phyloP scores from a whole-genome alignment of 2,888 invertebrate species.

The Clepsis dumicolana region DNA sequence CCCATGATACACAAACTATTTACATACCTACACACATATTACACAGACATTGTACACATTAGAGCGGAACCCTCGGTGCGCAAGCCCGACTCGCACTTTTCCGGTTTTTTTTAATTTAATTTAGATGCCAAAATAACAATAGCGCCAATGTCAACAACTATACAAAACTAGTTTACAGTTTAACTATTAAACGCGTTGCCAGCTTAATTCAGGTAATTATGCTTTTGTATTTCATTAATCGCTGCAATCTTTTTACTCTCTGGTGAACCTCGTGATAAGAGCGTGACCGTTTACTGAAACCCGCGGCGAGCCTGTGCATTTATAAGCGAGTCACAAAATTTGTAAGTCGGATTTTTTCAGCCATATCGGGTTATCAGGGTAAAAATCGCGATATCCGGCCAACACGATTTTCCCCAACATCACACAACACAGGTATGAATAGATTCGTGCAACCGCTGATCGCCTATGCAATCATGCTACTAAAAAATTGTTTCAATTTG shows the following conservation, averaged over 20 bases:
- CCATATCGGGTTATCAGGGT: slow-evolving; percentile 36
- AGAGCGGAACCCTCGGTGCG: no score
- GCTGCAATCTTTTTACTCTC: slow-evolving; percentile 1
- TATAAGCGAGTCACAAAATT: slow-evolving; percentile 29
- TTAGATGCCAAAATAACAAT: no score
- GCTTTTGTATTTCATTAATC: neutral
- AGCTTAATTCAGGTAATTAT: slow-evolving; percentile 11
- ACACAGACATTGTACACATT: no score
- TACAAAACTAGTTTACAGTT: neutral
- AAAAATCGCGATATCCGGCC: slow-evolving; percentile 41
- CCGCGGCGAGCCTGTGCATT: slow-evolving; percentile 24
- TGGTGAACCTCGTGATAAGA: neutral
- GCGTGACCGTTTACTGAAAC: slow-evolving; percentile 7
- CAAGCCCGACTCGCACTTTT: no score
- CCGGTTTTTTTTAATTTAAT: no score
- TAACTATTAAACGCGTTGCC: neutral
- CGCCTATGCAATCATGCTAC: slow-evolving; percentile 73
- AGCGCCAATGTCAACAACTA: neutral
- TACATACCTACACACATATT: no score
- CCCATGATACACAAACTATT: no score
- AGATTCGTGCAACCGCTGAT: slow-evolving; percentile 63
- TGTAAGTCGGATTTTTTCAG: slow-evolving; percentile 32
- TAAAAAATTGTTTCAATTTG: slow-evolving; percentile 80
- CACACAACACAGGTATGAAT: slow-evolving; percentile 54
- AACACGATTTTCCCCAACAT: slow-evolving; percentile 45